Evolutionary conservation across 1,140 invertebrate species (phyloP).

Genomic region (Macrostomum lignano): DNA sequence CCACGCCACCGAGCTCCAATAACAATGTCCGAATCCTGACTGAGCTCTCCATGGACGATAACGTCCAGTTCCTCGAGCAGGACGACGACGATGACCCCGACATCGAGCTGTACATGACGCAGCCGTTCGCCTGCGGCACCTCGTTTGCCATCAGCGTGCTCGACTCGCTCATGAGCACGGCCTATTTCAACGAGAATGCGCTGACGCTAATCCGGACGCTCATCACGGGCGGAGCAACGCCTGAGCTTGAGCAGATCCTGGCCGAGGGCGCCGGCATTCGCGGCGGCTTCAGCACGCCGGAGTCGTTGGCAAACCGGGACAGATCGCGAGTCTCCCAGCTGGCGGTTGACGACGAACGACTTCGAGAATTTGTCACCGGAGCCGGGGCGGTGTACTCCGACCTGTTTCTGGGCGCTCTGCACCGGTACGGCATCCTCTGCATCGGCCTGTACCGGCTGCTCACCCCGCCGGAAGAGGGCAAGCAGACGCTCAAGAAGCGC

Average conservation of each 20-base stretch:
- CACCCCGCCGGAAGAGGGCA: too few relatives aligned
- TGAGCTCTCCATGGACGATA: conserved; percentile 21
- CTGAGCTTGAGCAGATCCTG: conserved; percentile 82
- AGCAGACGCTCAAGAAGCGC: too few relatives aligned
- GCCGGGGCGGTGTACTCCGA: background rate
- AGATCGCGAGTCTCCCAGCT: conserved; percentile 7
- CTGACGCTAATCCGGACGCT: conserved; percentile 82
- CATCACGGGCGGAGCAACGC: conserved; percentile 91
- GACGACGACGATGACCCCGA: conserved; percentile 94
- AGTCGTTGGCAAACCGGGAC: conserved; percentile 7
- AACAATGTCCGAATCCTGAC: conserved; percentile 28
- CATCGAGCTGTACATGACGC: conserved; percentile 83
- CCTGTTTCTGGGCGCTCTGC: background rate
- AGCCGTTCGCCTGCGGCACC: conserved; percentile 90
- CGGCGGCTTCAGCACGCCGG: background rate
- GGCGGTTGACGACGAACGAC: background rate
- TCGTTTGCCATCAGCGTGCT: conserved; percentile 91
- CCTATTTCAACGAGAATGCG: conserved; percentile 28
- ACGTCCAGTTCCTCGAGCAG: conserved; percentile 88
- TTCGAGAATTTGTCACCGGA: conserved; percentile 30
- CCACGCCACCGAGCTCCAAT: too few relatives aligned
- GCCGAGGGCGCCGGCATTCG: conserved; percentile 65
- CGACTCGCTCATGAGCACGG: conserved; percentile 90
- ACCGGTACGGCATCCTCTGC: background rate
- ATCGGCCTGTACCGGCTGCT: conserved; percentile 30